Evolutionary conservation across 2,113 vertebrate genomes (phyloP).

Genomic region (Serilophus lunatus): DNA sequence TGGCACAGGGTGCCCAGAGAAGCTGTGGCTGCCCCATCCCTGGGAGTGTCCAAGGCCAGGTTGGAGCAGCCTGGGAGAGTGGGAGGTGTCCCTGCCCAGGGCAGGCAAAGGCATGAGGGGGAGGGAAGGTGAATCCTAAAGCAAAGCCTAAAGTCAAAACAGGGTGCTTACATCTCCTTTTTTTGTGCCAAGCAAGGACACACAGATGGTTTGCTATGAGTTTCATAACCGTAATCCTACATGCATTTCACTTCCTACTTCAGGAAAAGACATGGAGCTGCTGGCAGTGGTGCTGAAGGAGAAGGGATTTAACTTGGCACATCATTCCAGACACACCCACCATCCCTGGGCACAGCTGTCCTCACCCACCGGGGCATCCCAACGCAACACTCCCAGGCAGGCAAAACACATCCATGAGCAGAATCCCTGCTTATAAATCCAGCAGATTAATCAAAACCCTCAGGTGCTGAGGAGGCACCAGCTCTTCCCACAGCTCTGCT

Average conservation of each 20-base stretch:
- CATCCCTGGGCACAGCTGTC: background rate
- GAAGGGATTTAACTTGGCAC: background rate
- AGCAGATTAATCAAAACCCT: background rate
- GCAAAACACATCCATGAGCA: fast-evolving
- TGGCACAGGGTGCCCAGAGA: background rate
- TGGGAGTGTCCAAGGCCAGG: background rate
- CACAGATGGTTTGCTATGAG: background rate
- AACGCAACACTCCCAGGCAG: background rate
- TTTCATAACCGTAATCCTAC: background rate
- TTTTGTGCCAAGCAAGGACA: background rate
- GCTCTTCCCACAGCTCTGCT: background rate
- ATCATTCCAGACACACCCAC: background rate
- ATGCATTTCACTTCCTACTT: background rate
- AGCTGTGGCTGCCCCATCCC: background rate
- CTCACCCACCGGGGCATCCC: background rate
- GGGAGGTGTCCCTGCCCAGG: background rate
- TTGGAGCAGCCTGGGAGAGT: fast-evolving
- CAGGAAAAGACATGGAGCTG: background rate
- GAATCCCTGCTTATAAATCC: background rate
- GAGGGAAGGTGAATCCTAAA: background rate
- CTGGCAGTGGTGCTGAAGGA: background rate
- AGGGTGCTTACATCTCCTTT: background rate
- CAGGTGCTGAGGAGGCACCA: background rate
- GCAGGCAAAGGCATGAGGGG: background rate
- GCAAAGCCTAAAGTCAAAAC: background rate